Conservation (phyloP, 1,140 invertebrate genomes). For the Drosophila pruinosa region DNA sequence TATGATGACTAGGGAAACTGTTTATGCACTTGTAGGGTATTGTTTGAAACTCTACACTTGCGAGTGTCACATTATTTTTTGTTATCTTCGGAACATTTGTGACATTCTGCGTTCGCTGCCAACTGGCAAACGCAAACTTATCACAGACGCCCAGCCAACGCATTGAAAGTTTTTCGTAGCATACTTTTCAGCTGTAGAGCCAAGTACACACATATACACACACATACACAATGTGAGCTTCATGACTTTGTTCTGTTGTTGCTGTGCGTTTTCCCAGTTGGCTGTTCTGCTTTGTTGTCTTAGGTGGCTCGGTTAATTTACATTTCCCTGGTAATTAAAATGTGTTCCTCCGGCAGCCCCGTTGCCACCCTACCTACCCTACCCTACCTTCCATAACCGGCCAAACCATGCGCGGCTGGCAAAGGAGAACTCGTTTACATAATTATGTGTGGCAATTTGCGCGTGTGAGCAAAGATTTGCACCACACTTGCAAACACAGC, state of each 20-base stretch:
- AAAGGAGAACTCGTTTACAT: constrained; percentile 67
- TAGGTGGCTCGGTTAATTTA: constrained; percentile 72
- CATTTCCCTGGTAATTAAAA: constrained; percentile 79
- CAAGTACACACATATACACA: neutral
- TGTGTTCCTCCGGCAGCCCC: constrained; percentile 44
- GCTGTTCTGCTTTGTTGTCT: constrained; percentile 61
- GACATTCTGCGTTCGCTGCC: constrained; percentile 33
- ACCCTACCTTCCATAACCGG: neutral
- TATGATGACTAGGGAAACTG: no score
- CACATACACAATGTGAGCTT: constrained; percentile 9
- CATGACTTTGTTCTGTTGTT: constrained; percentile 58
- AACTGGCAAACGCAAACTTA: constrained; percentile 53
- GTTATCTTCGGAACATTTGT: constrained; percentile 31
- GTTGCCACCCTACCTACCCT: neutral
- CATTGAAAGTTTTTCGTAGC: constrained; percentile 32
- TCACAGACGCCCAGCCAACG: constrained; percentile 58
- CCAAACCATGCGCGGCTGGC: constrained; percentile 1
- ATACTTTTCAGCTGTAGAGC: constrained; percentile 44
- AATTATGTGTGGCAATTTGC: constrained; percentile 78
- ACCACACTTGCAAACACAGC: constrained; percentile 33
- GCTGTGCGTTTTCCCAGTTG: constrained; percentile 38
- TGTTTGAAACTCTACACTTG: neutral
- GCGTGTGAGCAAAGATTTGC: constrained; percentile 64
- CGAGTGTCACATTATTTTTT: neutral
- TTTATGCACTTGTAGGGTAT: neutral